These are phyloP conservation scores for Musca domestica DNA, from an alignment of 1,140 invertebrate genomes.

Conservation along the genomic window DNA sequence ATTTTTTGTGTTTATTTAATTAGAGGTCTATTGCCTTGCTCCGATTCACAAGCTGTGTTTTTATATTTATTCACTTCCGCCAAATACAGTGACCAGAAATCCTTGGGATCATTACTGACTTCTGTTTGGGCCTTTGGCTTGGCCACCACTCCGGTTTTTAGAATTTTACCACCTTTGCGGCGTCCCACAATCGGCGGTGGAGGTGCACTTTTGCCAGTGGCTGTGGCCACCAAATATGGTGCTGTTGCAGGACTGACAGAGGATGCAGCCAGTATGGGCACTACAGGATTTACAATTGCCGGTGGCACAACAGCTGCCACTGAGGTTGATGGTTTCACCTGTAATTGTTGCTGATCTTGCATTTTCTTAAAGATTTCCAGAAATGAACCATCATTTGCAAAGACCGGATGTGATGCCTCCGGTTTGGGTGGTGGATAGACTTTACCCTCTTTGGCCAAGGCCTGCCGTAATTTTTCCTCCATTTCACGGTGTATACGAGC, in stretches of 20 bases:
- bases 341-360: conserved; percentile 62
- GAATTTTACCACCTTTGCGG: conserved; percentile 76
- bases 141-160: conserved; percentile 87
- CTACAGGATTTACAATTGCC: background rate
- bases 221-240: conserved; percentile 29
- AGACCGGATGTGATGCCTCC: conserved; percentile 56
- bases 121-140: conserved; percentile 70
- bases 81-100: conserved; percentile 90
- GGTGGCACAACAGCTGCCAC: background rate
- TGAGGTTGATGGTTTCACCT: conserved; percentile 12
- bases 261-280: conserved; percentile 41
- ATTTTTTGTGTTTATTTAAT: conserved; percentile 73
- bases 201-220: conserved; percentile 46
- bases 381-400: conserved; percentile 84
- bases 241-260: conserved; percentile 50
- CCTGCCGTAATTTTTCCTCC: conserved; percentile 46
- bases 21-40: conserved; percentile 84
- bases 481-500: conserved; percentile 52
- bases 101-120: conserved; percentile 68
- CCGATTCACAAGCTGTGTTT: conserved; percentile 87
- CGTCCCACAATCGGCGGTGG: conserved; percentile 66
- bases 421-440: conserved; percentile 51
- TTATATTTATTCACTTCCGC: conserved; percentile 90
- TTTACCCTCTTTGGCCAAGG: conserved; percentile 49
- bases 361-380: conserved; percentile 87